These are phyloP conservation scores for Cheumatopsyche charites DNA, from an alignment of 1,140 invertebrate genomes.

Conservation along the genomic window DNA sequence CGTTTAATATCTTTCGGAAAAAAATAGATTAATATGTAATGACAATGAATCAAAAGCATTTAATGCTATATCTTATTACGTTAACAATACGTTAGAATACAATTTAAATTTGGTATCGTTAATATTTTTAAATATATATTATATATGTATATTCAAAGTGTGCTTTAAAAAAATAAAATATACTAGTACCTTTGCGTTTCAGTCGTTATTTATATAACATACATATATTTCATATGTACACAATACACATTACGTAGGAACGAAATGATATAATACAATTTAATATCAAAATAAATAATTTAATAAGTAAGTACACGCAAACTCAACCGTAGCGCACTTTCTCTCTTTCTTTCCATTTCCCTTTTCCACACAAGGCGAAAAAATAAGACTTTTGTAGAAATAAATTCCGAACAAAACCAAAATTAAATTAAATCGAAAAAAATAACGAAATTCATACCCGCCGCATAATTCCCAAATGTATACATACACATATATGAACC, in stretches of 20 bases:
- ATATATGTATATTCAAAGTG: slow-evolving; percentile 2
- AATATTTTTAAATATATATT: not conserved
- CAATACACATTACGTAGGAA: slow-evolving; percentile 27
- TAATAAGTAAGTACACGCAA: too few relatives aligned
- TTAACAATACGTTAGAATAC: slow-evolving; percentile 2
- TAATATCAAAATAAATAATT: not conserved
- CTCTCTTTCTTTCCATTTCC: too few relatives aligned
- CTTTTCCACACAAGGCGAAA: too few relatives aligned
- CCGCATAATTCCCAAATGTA: not conserved
- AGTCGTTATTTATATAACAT: slow-evolving; percentile 14
- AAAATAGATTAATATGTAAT: too few relatives aligned
- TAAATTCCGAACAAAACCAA: too few relatives aligned
- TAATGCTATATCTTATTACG: slow-evolving; percentile 17
- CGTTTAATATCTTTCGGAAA: too few relatives aligned
- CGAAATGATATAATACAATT: slow-evolving; percentile 6
- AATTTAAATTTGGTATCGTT: slow-evolving; percentile 16
- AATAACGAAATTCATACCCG: not conserved
- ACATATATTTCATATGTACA: slow-evolving; percentile 17
- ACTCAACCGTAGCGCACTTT: too few relatives aligned
- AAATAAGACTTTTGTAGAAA: too few relatives aligned
- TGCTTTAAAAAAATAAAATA: slow-evolving; percentile 33
- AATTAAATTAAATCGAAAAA: not conserved
- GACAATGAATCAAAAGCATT: slow-evolving; percentile 8
- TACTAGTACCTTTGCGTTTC: slow-evolving; percentile 18
- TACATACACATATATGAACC: slow-evolving; percentile 5